Evolutionary conservation across 2,113 vertebrate species (phyloP), one percentile per base, ranked within the genome.

Genomic region (Heterotis niloticus): DNA sequence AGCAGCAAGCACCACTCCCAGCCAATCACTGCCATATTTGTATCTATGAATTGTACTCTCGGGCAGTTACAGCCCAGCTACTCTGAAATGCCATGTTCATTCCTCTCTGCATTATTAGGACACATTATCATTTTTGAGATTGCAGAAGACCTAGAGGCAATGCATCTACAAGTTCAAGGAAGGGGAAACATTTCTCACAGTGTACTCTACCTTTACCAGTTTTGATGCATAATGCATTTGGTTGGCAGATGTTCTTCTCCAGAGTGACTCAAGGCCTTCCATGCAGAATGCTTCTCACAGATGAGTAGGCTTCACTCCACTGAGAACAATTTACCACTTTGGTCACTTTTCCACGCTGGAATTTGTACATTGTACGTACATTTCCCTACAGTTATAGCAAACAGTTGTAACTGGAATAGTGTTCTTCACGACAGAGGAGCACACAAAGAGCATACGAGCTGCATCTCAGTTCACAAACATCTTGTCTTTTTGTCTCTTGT

Each of bases 241-340:
- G 52, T 57, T 74, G 71, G 24, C 71, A 74, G 71, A 57, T 74
- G 71, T 12, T 57, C 20, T 14, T 74, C 56, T 73, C 71, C 52
- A 57, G 13, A 14, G 16, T 11, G 56, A 73, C 71, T 73, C 26
- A 52, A 74, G 57, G 23, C 71, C 71, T 57, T 74, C 71, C 54
- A 28, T 28, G 24, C 54, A 59, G 54, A 74, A 20, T 52, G 44
- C 17, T 52, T 57, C 52, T 24, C 57, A 57, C 26, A 57, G 23
- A 74, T 59, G 51, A 28, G 57, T 57, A 52, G 71, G 26, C 54
- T 28, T n/a, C 57, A n/a, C 26, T 57, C 24, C 24, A 57, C 71
- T 74, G n/a, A 17, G 71, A 74, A 56, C n/a, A 57, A 74, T 57
- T 54, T 72, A 51, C 70, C 51, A 13, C 14, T 51, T 51, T 72